These are phyloP conservation scores for Suncus etruscus DNA, from an alignment of 2,113 vertebrate genomes.

Conservation along the genomic window DNA sequence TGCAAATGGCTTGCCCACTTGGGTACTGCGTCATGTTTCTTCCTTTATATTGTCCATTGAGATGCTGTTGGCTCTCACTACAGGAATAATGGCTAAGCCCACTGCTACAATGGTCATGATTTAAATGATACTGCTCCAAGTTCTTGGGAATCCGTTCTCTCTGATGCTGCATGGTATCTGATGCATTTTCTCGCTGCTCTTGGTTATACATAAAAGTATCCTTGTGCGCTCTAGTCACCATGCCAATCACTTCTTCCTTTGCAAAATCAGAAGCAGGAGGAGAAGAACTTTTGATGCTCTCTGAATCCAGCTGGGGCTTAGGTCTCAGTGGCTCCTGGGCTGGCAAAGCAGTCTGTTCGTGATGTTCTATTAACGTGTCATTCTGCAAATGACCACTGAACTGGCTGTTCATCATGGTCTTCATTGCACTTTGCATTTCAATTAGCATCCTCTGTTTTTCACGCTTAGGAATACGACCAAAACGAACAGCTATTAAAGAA, in stretches of 20 bases:
- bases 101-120: slow-evolving; percentile 84
- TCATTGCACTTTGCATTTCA: slow-evolving; percentile 99
- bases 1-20: slow-evolving; percentile 82
- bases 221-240: slow-evolving; percentile 89
- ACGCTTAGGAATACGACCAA: slow-evolving; percentile 98
- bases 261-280: slow-evolving; percentile 89
- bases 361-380: slow-evolving; percentile 85
- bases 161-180: slow-evolving; percentile 82
- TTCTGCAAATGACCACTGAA: slow-evolving; percentile 86
- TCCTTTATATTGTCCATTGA: slow-evolving; percentile 89
- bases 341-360: slow-evolving; percentile 81
- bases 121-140: slow-evolving; percentile 86
- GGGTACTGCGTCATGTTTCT: slow-evolving; percentile 86
- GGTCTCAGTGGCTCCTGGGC: slow-evolving; percentile 85
- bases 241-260: slow-evolving; percentile 92
- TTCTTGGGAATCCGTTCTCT: slow-evolving; percentile 83
- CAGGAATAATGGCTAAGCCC: slow-evolving; percentile 84
- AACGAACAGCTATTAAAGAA: slow-evolving; percentile 93
- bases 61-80: slow-evolving; percentile 84
- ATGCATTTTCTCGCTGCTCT: slow-evolving; percentile 84
- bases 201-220: slow-evolving; percentile 93
- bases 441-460: slow-evolving; percentile 99
- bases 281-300: slow-evolving; percentile 85
- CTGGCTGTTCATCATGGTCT: slow-evolving; percentile 96
- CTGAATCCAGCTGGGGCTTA: slow-evolving; percentile 85